Percentiles rank a stretch among this genome's conserved stretches.
These are phyloP conservation scores for Drosophila seguyi DNA, from an alignment of 1,140 invertebrate genomes.

Conservation along the genomic window DNA sequence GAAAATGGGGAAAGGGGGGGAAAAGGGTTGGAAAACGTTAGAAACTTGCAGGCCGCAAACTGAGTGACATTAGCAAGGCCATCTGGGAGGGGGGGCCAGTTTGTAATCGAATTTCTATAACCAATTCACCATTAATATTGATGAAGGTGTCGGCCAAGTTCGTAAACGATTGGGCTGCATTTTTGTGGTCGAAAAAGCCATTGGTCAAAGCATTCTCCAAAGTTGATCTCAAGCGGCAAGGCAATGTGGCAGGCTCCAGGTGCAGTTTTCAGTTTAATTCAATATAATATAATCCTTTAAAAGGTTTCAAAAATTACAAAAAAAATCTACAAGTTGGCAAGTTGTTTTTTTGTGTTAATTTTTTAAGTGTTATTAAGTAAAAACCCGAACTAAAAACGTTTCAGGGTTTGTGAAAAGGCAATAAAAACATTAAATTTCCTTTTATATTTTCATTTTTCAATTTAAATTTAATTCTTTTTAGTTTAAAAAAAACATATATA, in stretches of 20 bases:
- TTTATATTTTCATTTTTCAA: too few relatives aligned
- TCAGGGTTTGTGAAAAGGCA: not conserved
- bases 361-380: not conserved
- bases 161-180: not conserved
- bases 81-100: conserved; percentile 16
- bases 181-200: not conserved
- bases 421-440: not conserved
- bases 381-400: too few relatives aligned
- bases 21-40: not conserved
- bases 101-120: conserved; percentile 44
- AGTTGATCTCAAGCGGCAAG: not conserved
- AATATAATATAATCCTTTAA: not conserved
- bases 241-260: conserved; percentile 7
- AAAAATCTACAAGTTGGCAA: too few relatives aligned
- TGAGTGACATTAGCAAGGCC: conserved; percentile 37
- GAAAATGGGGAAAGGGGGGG: not conserved
- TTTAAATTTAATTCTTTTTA: too few relatives aligned
- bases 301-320: not conserved
- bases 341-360: too few relatives aligned
- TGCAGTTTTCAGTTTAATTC: not conserved
- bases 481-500: too few relatives aligned
- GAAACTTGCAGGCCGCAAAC: conserved; percentile 6
- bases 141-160: conserved; percentile 23
- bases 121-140: conserved; percentile 29
- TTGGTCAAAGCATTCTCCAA: conserved; percentile 2